Conservation (phyloP, 2,888 invertebrate species). For the Folsomia manolachei region DNA sequence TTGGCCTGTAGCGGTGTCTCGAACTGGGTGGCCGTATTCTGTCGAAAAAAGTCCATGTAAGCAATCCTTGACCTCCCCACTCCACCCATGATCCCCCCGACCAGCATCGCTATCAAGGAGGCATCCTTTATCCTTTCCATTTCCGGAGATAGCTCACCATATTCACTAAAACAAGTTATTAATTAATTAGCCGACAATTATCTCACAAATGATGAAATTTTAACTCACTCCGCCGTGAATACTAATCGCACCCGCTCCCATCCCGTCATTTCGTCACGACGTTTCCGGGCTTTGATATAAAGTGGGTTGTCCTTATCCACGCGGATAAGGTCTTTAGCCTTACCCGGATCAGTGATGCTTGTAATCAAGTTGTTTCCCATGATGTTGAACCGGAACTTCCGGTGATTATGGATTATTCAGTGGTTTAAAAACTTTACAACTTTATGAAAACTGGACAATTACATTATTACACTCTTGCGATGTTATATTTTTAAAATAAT, state of each 20-base stretch:
- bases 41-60: conserved; percentile 49
- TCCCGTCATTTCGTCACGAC: conserved; percentile 36
- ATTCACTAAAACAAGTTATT: conserved; percentile 64
- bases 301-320: conserved; percentile 15
- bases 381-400: neutral
- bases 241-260: conserved; percentile 38
- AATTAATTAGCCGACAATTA: conserved; percentile 5
- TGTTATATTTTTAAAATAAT: too few relatives aligned
- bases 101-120: conserved; percentile 60
- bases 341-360: neutral
- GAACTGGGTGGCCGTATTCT: conserved; percentile 51
- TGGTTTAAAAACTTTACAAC: neutral
- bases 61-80: conserved; percentile 55
- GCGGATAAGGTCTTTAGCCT: neutral
- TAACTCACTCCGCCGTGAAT: conserved; percentile 31
- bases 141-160: conserved; percentile 64
- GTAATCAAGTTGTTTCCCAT: neutral
- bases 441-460: too few relatives aligned
- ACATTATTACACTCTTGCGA: too few relatives aligned
- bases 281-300: conserved; percentile 11
- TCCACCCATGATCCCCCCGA: conserved; percentile 58
- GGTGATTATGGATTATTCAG: neutral
- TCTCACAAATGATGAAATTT: neutral
- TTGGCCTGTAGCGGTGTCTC: conserved; percentile 50
- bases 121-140: conserved; percentile 63